Evolutionary conservation across 1,140 invertebrate species (phyloP).

Genomic region (Galleria mellonella): DNA sequence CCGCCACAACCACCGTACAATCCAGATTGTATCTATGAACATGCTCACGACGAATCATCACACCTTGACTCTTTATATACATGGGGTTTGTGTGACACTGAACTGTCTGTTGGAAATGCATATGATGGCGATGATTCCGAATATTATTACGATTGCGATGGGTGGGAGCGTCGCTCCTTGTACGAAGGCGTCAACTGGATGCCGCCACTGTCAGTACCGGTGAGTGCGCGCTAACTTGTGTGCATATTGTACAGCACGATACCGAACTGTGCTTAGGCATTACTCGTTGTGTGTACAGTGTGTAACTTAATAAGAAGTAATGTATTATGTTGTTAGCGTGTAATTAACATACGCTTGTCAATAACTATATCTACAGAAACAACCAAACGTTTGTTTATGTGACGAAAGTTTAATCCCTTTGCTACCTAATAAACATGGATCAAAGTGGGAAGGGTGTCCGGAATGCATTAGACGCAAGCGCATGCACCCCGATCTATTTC

Average conservation of each 20-base stretch:
- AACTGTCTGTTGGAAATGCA: slow-evolving; percentile 22
- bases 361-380: slow-evolving; percentile 13
- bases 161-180: slow-evolving; percentile 45
- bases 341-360: slow-evolving; percentile 20
- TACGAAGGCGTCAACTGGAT: slow-evolving; percentile 60
- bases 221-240: slow-evolving; percentile 52
- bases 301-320: not conserved
- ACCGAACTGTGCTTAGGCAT: slow-evolving; percentile 36
- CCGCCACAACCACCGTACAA: slow-evolving; percentile 50
- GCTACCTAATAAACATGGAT: slow-evolving; percentile 32
- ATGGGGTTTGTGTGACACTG: slow-evolving; percentile 23
- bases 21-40: slow-evolving; percentile 37
- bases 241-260: slow-evolving; percentile 38
- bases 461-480: slow-evolving; percentile 41
- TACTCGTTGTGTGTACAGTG: slow-evolving; percentile 4
- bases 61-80: slow-evolving; percentile 10
- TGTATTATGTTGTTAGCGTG: slow-evolving; percentile 25
- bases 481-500: slow-evolving; percentile 61
- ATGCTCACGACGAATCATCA: slow-evolving; percentile 10
- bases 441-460: slow-evolving; percentile 48
- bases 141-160: slow-evolving; percentile 26
- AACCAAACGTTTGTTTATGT: slow-evolving; percentile 14
- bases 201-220: slow-evolving; percentile 19
- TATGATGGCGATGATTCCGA: slow-evolving; percentile 10
- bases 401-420: slow-evolving; percentile 22